Evolutionary conservation across 2,888 invertebrate genomes (phyloP).

Genomic region (Drosophila neotestacea): DNA sequence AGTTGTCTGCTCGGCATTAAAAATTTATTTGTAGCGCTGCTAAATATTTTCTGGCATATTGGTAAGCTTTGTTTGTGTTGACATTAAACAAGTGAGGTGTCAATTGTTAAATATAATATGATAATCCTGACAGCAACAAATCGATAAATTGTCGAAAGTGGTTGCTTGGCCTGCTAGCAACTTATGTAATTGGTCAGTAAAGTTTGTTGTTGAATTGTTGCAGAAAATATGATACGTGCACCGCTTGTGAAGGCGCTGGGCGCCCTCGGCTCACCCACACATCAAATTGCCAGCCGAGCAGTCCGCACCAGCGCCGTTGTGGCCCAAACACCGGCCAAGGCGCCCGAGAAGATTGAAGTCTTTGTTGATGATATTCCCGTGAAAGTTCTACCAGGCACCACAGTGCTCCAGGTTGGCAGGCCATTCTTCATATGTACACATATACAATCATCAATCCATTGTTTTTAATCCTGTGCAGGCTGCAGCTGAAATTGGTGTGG

Average conservation of each 20-base stretch:
- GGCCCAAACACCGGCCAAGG: conserved; percentile 85
- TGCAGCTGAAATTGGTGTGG: conserved; percentile 96
- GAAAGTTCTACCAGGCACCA: conserved; percentile 97
- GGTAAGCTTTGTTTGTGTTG: conserved; percentile 61
- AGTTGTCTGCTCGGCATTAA: conserved; percentile 74
- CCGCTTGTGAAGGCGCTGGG: conserved; percentile 89
- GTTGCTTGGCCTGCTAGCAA: conserved; percentile 45
- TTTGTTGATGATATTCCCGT: conserved; percentile 99
- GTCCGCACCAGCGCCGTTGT: conserved; percentile 85
- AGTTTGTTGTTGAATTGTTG: conserved; percentile 58
- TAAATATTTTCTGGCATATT: conserved; percentile 76
- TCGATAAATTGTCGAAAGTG: conserved; percentile 28
- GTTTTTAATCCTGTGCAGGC: conserved; percentile 87
- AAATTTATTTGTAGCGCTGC: conserved; percentile 60
- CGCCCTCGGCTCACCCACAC: conserved; percentile 85
- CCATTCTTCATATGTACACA: neutral
- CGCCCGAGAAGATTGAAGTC: conserved; percentile 94
- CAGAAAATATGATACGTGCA: conserved; percentile 90
- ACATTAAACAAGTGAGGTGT: neutral
- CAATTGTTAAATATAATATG: neutral
- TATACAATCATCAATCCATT: neutral
- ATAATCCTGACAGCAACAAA: neutral
- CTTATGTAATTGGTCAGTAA: conserved; percentile 72
- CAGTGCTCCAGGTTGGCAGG: conserved; percentile 93
- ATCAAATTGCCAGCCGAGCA: conserved; percentile 86